phyloP scores from a whole-genome alignment of 2,113 vertebrate species.

The Poecilia latipinna region DNA sequence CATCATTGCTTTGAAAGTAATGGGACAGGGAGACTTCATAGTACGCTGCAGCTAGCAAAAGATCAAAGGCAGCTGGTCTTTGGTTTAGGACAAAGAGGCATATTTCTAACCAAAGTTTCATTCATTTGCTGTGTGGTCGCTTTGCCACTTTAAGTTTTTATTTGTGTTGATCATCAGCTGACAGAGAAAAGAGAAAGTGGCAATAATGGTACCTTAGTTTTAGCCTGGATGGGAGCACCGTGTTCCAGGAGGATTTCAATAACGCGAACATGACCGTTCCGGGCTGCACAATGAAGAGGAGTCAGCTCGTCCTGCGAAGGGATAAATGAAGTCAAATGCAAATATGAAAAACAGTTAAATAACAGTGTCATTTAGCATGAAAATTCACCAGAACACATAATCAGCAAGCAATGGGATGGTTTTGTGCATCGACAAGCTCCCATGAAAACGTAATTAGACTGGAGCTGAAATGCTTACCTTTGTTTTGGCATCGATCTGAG shows the following conservation, averaged over 20 bases:
- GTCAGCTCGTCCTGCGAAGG: slow-evolving; percentile 91
- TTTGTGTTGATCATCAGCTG: neutral
- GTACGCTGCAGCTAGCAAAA: neutral
- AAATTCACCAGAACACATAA: neutral
- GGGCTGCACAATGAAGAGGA: slow-evolving; percentile 95
- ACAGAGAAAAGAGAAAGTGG: neutral
- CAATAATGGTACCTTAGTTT: slow-evolving; percentile 89
- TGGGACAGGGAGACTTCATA: neutral
- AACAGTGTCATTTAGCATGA: neutral
- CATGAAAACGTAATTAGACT: neutral
- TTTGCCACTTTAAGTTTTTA: neutral
- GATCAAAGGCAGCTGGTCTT: neutral
- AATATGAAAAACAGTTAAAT: neutral
- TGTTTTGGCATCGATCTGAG: slow-evolving; percentile 94
- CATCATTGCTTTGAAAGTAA: neutral
- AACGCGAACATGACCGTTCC: slow-evolving; percentile 94
- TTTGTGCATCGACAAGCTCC: neutral
- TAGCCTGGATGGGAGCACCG: slow-evolving; percentile 95
- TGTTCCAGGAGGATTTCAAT: slow-evolving; percentile 97
- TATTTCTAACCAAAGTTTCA: neutral
- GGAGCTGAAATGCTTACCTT: slow-evolving; percentile 81
- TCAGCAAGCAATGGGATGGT: neutral
- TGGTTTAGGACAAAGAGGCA: neutral
- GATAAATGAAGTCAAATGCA: neutral
- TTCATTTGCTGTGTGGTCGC: neutral